A percentile compares a stretch with the other conserved stretches of the same genome.
Evolutionary conservation across 37 sponge, comb jelly and placozoan species (phyloP).

Genomic region (Axinella damicornis): DNA sequence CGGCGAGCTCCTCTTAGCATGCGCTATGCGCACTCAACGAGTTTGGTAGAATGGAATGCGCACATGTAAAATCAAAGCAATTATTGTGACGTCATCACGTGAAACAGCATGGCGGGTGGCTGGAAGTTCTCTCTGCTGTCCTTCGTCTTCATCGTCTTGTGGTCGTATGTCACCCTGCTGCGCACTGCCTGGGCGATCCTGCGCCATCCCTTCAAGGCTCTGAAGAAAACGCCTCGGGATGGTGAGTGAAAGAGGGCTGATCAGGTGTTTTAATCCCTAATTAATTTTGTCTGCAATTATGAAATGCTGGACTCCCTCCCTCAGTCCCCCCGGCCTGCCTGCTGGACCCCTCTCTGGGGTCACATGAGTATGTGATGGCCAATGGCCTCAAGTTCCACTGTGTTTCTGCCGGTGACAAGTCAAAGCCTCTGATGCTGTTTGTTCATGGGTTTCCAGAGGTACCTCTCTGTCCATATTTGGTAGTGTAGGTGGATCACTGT

Average conservation of each 20-base stretch:
- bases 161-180: not conserved
- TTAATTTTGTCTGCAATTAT: too few relatives aligned
- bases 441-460: constrained; percentile 88
- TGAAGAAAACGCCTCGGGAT: constrained; percentile 59
- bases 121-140: not conserved
- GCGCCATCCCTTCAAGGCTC: constrained; percentile 38
- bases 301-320: not conserved
- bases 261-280: too few relatives aligned
- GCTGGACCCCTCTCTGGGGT: constrained; percentile 62
- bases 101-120: not conserved
- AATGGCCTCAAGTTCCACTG: constrained; percentile 83
- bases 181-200: constrained; percentile 3
- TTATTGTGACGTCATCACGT: not conserved
- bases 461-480: too few relatives aligned
- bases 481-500: too few relatives aligned
- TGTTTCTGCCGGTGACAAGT: constrained; percentile 58
- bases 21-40: too few relatives aligned
- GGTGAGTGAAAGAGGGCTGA: constrained; percentile 41
- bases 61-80: not conserved
- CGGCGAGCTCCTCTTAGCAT: too few relatives aligned
- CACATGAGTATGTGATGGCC: constrained; percentile 69
- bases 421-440: constrained; percentile 79
- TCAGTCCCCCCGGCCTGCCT: constrained; percentile 63
- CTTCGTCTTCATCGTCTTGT: not conserved
- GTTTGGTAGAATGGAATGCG: too few relatives aligned